Base-by-base conservation (phyloP, 92 coral and sea anemone genomes). In the Epizoanthus rinbou region DNA sequence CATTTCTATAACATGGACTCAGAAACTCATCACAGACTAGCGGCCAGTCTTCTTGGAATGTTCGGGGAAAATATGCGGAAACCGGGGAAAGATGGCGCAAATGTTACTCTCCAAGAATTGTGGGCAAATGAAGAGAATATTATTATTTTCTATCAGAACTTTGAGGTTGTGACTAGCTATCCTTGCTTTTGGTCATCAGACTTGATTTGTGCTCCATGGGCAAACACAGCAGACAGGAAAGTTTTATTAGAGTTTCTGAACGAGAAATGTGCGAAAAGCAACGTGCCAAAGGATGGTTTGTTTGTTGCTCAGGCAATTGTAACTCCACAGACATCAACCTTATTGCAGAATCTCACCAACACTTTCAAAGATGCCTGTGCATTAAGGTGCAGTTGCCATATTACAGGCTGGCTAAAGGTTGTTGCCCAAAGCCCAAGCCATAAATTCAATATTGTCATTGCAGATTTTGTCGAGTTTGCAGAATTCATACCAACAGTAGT, bases 111-210 rank as follows among this genome's bases (percentile, higher is more conserved):
- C 4, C 98, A 95, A 75, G 98, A 95, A 8, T 84, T 95, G 86
- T 95, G 98, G 98, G 93, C 84, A 47, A 91, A 91, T 59, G 98
- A 85, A 57, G 95, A 95, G 67, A 92, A 90, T 22, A 97, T 95
- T 37, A 90, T 95, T 28, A 84, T 95, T 25, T 84, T 95, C 50
- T 95, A 93, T 79, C 96, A 94, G 39, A 87, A 95, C 68, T 75
- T 65, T 14, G 87, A 90, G 7, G 91, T 95, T 16, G 64, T 90
- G 16, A 85, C 86, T 18, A 84, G 93, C 80, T 95, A 94, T 57
- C 98, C 98, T 3, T 95, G 94, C 76, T 95, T 95, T 84, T 93
- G 95, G 93, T 69, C 97, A 18, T 84, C 94, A 8, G 82, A 65
- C 25, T 58, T 85, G 39, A 85, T 93, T 53, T 68, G 72, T 58